These are phyloP conservation scores for Meliscaeva auricollis DNA, from an alignment of 2,888 invertebrate species.

Conservation along the genomic window DNA sequence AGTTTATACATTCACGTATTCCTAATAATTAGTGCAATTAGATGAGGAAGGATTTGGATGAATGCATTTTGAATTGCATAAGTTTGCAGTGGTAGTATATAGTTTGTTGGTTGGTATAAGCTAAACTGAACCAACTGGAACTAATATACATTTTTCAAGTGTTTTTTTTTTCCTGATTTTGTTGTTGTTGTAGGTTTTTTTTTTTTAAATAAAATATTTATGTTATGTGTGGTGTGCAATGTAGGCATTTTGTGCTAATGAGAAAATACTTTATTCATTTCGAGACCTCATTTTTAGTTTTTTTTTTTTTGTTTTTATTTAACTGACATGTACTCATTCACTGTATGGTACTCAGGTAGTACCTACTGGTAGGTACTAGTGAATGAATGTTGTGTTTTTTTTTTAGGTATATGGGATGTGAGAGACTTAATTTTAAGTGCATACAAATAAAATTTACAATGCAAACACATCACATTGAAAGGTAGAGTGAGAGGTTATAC, in stretches of 20 bases:
- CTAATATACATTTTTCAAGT: conserved; percentile 49
- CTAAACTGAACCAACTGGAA: conserved; percentile 41
- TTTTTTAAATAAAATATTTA: conserved; percentile 63
- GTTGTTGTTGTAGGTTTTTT: not conserved
- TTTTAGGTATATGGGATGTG: conserved; percentile 1
- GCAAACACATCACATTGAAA: conserved; percentile 41
- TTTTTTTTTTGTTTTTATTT: conserved; percentile 22
- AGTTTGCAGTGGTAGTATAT: conserved; percentile 2
- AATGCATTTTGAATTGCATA: conserved; percentile 69
- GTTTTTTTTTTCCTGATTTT: conserved; percentile 2
- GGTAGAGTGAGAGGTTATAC: conserved; percentile 10
- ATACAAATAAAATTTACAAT: conserved; percentile 64
- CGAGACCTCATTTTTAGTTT: conserved; percentile 64
- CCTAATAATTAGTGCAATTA: conserved; percentile 66
- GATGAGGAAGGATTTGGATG: conserved; percentile 69
- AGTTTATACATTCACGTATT: conserved; percentile 9
- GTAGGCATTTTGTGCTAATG: conserved; percentile 72
- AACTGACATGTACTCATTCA: conserved; percentile 33
- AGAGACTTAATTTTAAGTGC: conserved; percentile 40
- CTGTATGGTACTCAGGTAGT: not conserved
- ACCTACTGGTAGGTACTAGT: not conserved
- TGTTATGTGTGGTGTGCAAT: conserved; percentile 52
- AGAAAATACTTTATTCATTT: conserved; percentile 73
- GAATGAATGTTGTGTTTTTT: conserved; percentile 22
- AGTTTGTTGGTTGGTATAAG: not conserved